Evolutionary conservation across 2,113 vertebrate genomes (phyloP).

Genomic region (Okapia johnstoni): DNA sequence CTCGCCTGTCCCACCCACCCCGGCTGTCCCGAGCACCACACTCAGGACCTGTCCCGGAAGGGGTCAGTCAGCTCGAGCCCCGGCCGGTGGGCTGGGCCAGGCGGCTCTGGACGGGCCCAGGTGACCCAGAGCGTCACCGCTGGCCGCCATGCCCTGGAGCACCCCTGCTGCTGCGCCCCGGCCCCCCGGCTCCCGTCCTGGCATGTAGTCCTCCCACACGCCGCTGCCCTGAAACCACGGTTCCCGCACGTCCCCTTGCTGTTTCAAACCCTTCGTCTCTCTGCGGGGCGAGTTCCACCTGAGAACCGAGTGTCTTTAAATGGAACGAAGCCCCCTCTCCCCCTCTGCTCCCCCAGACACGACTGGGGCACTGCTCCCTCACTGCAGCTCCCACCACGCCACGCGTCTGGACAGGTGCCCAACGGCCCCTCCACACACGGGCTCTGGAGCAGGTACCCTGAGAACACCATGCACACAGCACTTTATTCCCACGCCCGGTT

Average conservation of each 20-base stretch:
- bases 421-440: background rate
- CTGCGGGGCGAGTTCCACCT: background rate
- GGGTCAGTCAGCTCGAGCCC: background rate
- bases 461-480: rapidly evolving
- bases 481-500: background rate
- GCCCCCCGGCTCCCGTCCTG: background rate
- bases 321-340: background rate
- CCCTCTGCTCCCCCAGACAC: background rate
- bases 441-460: background rate
- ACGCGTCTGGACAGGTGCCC: background rate
- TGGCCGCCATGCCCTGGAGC: background rate
- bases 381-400: background rate
- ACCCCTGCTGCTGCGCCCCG: rapidly evolving
- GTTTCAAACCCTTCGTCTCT: background rate
- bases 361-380: background rate
- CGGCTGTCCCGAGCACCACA: rapidly evolving
- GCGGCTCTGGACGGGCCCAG: rapidly evolving
- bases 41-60: background rate
- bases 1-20: background rate
- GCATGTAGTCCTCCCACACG: background rate
- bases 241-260: background rate
- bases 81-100: rapidly evolving
- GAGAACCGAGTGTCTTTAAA: background rate
- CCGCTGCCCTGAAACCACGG: background rate
- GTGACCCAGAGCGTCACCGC: background rate